Conservation (phyloP, 1,140 invertebrate species). For the Phthorimaea operculella region DNA sequence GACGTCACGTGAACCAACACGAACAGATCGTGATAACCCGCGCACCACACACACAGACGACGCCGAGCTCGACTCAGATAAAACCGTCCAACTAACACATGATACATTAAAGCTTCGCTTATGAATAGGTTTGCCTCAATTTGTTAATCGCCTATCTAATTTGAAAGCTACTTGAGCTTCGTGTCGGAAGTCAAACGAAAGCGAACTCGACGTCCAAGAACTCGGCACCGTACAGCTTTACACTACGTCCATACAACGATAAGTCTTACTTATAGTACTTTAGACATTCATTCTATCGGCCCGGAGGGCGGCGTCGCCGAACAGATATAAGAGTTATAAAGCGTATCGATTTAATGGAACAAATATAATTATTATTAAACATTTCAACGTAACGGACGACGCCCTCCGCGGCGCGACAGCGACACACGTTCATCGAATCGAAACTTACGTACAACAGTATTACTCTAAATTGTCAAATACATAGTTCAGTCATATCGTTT, state of each 20-base stretch:
- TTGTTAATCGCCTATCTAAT: conserved; percentile 65
- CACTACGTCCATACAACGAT: conserved; percentile 37
- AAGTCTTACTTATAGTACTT: conserved; percentile 31
- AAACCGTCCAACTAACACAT: conserved; percentile 28
- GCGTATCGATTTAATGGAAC: conserved; percentile 50
- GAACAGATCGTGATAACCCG: background rate
- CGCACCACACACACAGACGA: conserved; percentile 13
- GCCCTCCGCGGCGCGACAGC: conserved; percentile 24
- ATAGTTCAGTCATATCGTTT: conserved; percentile 40
- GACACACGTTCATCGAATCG: conserved; percentile 17
- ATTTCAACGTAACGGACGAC: conserved; percentile 22
- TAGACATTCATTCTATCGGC: conserved; percentile 36
- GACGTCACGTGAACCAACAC: background rate
- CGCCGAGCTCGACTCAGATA: conserved; percentile 21
- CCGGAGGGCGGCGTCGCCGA: conserved; percentile 19
- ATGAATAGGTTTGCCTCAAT: conserved; percentile 49
- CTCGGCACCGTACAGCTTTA: conserved; percentile 38
- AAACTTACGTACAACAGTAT: conserved; percentile 28
- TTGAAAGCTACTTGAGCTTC: conserved; percentile 48
- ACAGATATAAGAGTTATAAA: conserved; percentile 47
- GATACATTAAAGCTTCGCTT: conserved; percentile 57
- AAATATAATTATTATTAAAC: conserved; percentile 31
- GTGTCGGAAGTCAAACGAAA: conserved; percentile 25
- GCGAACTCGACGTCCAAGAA: conserved; percentile 37
- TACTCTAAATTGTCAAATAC: conserved; percentile 29